These are phyloP conservation scores for Pseudomyrmex sp. DNA, from an alignment of 1,140 invertebrate species.

Conservation along the genomic window DNA sequence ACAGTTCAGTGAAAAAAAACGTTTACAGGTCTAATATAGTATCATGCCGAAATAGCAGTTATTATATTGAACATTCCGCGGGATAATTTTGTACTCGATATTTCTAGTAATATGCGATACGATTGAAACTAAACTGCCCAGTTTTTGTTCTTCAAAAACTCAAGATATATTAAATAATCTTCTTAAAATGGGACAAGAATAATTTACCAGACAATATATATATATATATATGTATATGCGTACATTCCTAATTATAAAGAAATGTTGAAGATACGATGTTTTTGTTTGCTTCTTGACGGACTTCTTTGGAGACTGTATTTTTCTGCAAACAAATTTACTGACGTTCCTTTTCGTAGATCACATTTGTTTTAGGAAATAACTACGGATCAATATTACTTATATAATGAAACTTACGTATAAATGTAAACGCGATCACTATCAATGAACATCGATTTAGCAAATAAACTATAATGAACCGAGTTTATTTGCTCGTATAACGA, in stretches of 20 bases:
- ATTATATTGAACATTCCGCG: conserved; percentile 16
- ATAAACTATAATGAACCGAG: neutral
- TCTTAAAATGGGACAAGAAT: neutral
- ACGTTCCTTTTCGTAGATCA: no score
- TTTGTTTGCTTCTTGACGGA: no score
- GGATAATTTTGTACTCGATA: conserved; percentile 20
- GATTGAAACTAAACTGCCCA: neutral
- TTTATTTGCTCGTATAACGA: conserved; percentile 3
- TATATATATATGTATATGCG: neutral
- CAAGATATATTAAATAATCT: neutral
- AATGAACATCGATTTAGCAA: conserved; percentile 13
- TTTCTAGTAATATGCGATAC: neutral
- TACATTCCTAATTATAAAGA: no score
- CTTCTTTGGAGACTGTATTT: no score
- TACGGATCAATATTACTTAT: neutral
- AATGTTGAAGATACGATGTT: no score
- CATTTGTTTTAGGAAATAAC: no score
- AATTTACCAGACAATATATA: neutral
- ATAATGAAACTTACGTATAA: conserved; percentile 7
- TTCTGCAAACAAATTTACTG: no score
- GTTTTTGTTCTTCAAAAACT: conserved; percentile 1
- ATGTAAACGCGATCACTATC: neutral
- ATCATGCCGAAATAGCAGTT: conserved; percentile 36
- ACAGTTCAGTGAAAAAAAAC: conserved; percentile 23
- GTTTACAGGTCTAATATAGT: neutral